Percentiles rank a stretch among this genome's conserved stretches.
Evolutionary conservation across 2,888 invertebrate genomes (phyloP).

Genomic region (Strigamia maritima): DNA sequence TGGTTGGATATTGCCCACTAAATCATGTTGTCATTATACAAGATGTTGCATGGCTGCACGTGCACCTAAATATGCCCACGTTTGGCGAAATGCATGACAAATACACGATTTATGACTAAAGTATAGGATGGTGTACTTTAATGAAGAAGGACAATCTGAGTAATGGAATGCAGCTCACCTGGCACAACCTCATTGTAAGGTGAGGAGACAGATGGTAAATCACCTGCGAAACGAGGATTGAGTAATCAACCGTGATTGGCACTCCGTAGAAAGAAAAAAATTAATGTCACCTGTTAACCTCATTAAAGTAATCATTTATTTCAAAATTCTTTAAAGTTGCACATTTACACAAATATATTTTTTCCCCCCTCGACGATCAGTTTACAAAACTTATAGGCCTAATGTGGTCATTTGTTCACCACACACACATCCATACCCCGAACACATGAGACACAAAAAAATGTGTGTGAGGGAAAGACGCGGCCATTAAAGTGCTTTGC

Average conservation of each 20-base stretch:
- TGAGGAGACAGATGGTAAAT: slow-evolving; percentile 17
- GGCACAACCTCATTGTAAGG: slow-evolving; percentile 6
- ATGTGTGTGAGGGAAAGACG: not conserved
- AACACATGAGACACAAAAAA: not conserved
- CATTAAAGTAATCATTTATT: not conserved
- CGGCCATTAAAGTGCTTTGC: not conserved
- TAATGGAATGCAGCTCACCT: slow-evolving; percentile 22
- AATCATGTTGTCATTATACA: not conserved
- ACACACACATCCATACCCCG: not conserved
- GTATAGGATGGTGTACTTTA: slow-evolving; percentile 9
- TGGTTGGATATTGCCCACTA: not conserved
- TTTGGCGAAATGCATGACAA: not conserved
- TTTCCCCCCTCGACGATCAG: not conserved
- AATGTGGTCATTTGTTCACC: slow-evolving; percentile 20
- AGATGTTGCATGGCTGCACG: not conserved
- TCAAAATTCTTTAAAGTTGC: not conserved
- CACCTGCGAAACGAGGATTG: slow-evolving; percentile 10
- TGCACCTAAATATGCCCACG: not conserved
- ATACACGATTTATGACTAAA: not conserved
- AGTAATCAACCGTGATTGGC: slow-evolving; percentile 11
- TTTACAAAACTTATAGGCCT: not conserved
- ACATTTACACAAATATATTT: not conserved
- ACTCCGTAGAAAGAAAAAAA: not conserved
- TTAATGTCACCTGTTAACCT: not conserved
- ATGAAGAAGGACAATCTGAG: slow-evolving; percentile 25